phyloP scores from a whole-genome alignment of 2,113 vertebrate species.

The Otocyon megalotis region DNA sequence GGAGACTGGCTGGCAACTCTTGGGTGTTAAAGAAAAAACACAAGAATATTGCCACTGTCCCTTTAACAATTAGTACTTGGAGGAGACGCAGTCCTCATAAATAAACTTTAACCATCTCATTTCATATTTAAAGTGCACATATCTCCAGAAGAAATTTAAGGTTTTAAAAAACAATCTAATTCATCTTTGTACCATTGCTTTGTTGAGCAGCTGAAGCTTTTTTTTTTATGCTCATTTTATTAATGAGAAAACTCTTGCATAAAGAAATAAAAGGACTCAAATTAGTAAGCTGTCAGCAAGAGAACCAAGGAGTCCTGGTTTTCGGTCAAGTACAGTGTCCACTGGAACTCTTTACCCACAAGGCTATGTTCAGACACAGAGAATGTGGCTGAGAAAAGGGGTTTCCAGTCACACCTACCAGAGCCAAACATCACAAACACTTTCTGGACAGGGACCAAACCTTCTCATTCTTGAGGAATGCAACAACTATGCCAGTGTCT shows the following conservation, averaged over 20 bases:
- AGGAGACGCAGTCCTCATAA: neutral
- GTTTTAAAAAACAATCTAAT: slow-evolving; percentile 50
- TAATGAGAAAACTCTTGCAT: slow-evolving; percentile 36
- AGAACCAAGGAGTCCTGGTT: slow-evolving; percentile 39
- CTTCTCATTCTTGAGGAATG: slow-evolving; percentile 73
- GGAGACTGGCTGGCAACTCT: neutral
- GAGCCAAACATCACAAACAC: slow-evolving; percentile 74
- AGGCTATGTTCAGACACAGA: slow-evolving; percentile 2
- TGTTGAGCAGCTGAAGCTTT: neutral
- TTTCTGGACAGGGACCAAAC: slow-evolving; percentile 65
- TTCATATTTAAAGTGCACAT: neutral
- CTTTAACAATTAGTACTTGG: neutral
- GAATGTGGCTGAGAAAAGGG: slow-evolving; percentile 62
- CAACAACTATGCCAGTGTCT: slow-evolving; percentile 65
- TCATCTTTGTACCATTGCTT: neutral
- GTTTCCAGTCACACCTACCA: slow-evolving; percentile 59
- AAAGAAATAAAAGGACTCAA: slow-evolving; percentile 39
- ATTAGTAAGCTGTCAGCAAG: slow-evolving; percentile 44
- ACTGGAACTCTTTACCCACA: neutral
- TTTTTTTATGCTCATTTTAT: slow-evolving; percentile 49
- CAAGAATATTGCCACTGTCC: neutral
- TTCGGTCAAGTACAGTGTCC: neutral
- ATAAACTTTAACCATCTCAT: neutral
- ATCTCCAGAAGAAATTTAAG: slow-evolving; percentile 18
- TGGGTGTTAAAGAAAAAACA: slow-evolving; percentile 10